Evolutionary conservation across 2,113 vertebrate genomes (phyloP), one percentile per base, ranked within the genome.

Genomic region (Triplophysa rosa): DNA sequence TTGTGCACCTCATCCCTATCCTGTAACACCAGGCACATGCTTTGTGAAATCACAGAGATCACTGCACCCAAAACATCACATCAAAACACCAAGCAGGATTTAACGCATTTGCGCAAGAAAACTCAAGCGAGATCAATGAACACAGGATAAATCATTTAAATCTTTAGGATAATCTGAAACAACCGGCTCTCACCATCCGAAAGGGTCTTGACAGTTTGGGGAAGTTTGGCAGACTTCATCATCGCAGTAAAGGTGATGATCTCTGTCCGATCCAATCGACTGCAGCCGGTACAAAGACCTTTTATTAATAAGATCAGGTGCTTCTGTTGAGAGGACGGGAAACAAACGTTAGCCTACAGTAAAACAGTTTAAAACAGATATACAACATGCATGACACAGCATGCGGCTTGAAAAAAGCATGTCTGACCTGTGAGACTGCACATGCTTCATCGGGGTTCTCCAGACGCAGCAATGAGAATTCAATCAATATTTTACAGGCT

Each of bases 151-250:
- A 16, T 52, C 45, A 29, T 29, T 69, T 69, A 52, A 52, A 52
- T 13, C 49, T 52, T 17, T 58, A 21, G 6, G 19, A 63, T 19
- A 13, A 64, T 16, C 3, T 64, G 23, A 76, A 47, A 64, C 6
- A 65, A 37, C 56, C 5, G 8, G n/a, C 8, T 52, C 92, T 87
- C 82, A 98, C 98, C 97, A 72, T 99, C 98, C 67, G 98, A 99
- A 78, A 99, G 97, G 0, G 98, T 99, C 92, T 97, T 98, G 87
- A 99, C 90, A 2, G 97, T 99, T 87, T 98, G 96, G 59, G 98
- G 98, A 87, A 99, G 92, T 89, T 98, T 98, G 85, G 98, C 97
- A 1, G 98, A 99, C 83, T 99, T 99, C 98, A 99, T 99, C 98
- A 99, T 99, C 0, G 98, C 98, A 11, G 98, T 99, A 84, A 99